These are phyloP conservation scores for Rhinophrynus dorsalis DNA, from an alignment of 2,797 vertebrate species.

Conservation along the genomic window DNA sequence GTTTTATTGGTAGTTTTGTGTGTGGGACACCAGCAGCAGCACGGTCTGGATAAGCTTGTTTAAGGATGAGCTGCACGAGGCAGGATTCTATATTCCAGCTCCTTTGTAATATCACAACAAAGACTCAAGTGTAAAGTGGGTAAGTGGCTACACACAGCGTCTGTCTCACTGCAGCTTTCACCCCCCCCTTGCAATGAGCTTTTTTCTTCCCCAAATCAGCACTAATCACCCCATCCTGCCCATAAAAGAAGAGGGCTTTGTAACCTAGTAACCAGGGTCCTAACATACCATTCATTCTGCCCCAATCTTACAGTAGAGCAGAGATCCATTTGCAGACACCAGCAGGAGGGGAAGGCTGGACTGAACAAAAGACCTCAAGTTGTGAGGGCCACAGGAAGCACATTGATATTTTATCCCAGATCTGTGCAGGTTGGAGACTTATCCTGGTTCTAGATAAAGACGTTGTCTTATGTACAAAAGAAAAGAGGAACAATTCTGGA, in stretches of 20 bases:
- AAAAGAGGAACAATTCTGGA: no score
- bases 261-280: conserved; percentile 18
- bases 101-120: conserved; percentile 13
- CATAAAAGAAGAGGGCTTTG: conserved; percentile 20
- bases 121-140: not conserved
- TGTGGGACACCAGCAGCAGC: not conserved
- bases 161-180: not conserved
- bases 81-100: not conserved
- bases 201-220: not conserved
- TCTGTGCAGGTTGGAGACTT: not conserved
- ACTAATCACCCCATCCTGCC: not conserved
- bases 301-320: not conserved
- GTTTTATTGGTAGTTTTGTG: not conserved
- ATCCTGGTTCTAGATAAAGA: not conserved
- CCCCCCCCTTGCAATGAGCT: not conserved
- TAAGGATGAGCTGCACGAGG: not conserved
- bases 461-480: no score
- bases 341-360: not conserved
- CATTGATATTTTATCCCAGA: no score
- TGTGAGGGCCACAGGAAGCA: no score
- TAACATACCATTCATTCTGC: no score
- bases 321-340: not conserved
- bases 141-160: not conserved
- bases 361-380: not conserved
- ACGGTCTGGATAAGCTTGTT: no score